These are phyloP conservation scores for Tamandua tetradactyla DNA, from an alignment of 2,797 vertebrate species.

Conservation along the genomic window DNA sequence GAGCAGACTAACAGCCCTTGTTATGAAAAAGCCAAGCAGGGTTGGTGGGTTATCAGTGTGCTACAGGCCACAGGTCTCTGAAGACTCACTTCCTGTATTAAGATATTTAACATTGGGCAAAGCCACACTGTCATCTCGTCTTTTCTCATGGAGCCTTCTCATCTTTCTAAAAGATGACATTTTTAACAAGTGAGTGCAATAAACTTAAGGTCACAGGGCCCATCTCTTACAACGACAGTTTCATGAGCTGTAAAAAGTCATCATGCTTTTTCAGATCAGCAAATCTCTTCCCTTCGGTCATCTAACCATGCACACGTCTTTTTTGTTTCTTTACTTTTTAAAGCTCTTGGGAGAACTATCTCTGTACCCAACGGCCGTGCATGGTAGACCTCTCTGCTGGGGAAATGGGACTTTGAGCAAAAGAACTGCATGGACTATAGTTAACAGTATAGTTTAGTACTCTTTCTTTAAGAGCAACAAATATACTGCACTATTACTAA, in stretches of 20 bases:
- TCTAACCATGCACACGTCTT: constrained; percentile 23
- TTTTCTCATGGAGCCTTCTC: constrained; percentile 59
- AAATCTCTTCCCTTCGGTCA: constrained; percentile 19
- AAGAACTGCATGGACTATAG: too few relatives aligned
- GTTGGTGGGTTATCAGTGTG: constrained; percentile 26
- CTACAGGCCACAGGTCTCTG: not conserved
- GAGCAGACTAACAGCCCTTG: not conserved
- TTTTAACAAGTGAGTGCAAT: constrained; percentile 55
- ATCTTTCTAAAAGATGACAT: constrained; percentile 64
- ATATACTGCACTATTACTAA: too few relatives aligned
- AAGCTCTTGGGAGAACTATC: constrained; percentile 17
- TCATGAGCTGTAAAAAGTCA: constrained; percentile 72
- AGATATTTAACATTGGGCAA: not conserved
- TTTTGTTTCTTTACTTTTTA: constrained; percentile 60
- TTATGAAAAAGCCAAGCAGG: not conserved
- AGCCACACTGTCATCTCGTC: constrained; percentile 48
- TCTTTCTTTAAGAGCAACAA: too few relatives aligned
- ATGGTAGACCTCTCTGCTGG: not conserved
- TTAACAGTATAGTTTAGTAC: too few relatives aligned
- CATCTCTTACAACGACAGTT: constrained; percentile 68
- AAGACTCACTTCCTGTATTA: not conserved
- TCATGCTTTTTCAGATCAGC: constrained; percentile 73
- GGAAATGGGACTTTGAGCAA: not conserved
- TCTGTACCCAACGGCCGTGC: constrained; percentile 13
- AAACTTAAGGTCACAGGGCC: constrained; percentile 52